Conservation (phyloP, 2,888 invertebrate species). For the Rhodophaea formosa region DNA sequence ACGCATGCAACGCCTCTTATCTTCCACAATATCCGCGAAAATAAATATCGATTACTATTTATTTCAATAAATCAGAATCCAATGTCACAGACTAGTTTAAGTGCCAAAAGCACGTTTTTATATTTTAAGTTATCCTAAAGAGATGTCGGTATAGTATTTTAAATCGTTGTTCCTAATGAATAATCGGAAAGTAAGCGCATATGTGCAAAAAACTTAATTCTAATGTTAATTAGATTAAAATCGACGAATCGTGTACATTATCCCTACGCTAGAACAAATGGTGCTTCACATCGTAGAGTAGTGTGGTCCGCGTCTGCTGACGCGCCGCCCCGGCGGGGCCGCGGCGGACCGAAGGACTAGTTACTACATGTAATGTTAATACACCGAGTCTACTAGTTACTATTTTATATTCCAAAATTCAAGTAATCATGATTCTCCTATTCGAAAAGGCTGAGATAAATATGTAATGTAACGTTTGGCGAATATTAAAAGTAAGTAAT, state of each 20-base stretch:
- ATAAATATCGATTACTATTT: slow-evolving; percentile 7
- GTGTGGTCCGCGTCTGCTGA: slow-evolving; percentile 39
- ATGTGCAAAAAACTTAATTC: slow-evolving; percentile 66
- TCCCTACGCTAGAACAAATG: slow-evolving; percentile 81
- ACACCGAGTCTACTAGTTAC: slow-evolving; percentile 73
- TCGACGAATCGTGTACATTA: slow-evolving; percentile 77
- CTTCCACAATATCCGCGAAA: slow-evolving; percentile 10
- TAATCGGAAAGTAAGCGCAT: slow-evolving; percentile 68
- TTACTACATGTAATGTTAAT: slow-evolving; percentile 61
- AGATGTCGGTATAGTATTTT: slow-evolving; percentile 73
- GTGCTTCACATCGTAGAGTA: slow-evolving; percentile 78
- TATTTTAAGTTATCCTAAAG: slow-evolving; percentile 67
- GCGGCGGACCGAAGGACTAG: slow-evolving; percentile 37
- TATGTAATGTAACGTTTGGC: slow-evolving; percentile 72
- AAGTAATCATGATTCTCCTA: slow-evolving; percentile 76
- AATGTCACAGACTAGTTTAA: slow-evolving; percentile 57
- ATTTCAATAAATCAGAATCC: slow-evolving; percentile 18
- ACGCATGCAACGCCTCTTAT: background rate
- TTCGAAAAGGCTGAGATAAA: slow-evolving; percentile 79
- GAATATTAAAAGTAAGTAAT: slow-evolving; percentile 58
- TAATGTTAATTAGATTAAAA: slow-evolving; percentile 73
- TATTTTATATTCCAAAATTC: slow-evolving; percentile 73
- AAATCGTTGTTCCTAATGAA: slow-evolving; percentile 78
- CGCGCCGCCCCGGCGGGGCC: background rate
- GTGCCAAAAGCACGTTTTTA: slow-evolving; percentile 75